Conservation (phyloP, 2,888 invertebrate species). For the Dolomedes plantarius region DNA sequence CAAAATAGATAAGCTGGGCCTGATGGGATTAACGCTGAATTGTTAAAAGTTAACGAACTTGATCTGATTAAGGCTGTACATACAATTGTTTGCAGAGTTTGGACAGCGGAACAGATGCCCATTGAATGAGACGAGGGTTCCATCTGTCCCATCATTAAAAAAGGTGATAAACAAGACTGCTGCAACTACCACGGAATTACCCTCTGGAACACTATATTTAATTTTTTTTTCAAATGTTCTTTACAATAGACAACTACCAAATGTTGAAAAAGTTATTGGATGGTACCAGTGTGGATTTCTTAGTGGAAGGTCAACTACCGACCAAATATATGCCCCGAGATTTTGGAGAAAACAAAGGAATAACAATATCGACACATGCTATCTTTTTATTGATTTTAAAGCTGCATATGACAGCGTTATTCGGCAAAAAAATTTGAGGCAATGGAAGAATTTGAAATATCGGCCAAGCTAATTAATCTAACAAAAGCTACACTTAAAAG, state of each 20-base stretch:
- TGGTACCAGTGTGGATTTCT: too few relatives aligned
- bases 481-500: too few relatives aligned
- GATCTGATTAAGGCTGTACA: background rate
- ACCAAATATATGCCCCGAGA: background rate
- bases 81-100: background rate
- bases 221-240: background rate
- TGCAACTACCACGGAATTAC: background rate
- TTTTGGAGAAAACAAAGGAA: too few relatives aligned
- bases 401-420: too few relatives aligned
- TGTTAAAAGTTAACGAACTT: too few relatives aligned
- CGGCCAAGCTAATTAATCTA: too few relatives aligned
- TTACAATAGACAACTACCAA: background rate
- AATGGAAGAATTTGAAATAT: too few relatives aligned
- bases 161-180: background rate
- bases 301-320: background rate
- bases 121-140: background rate
- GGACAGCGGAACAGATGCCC: background rate
- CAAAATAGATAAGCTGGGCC: background rate
- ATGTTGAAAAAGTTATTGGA: too few relatives aligned
- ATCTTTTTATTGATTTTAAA: too few relatives aligned
- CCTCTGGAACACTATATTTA: background rate
- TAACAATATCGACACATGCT: too few relatives aligned
- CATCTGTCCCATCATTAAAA: slow-evolving; percentile 4
- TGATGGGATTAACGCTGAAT: too few relatives aligned
- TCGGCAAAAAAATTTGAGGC: too few relatives aligned